Evolutionary conservation across 2,797 vertebrate genomes (phyloP).

Genomic region (Rhinichthys osculus): DNA sequence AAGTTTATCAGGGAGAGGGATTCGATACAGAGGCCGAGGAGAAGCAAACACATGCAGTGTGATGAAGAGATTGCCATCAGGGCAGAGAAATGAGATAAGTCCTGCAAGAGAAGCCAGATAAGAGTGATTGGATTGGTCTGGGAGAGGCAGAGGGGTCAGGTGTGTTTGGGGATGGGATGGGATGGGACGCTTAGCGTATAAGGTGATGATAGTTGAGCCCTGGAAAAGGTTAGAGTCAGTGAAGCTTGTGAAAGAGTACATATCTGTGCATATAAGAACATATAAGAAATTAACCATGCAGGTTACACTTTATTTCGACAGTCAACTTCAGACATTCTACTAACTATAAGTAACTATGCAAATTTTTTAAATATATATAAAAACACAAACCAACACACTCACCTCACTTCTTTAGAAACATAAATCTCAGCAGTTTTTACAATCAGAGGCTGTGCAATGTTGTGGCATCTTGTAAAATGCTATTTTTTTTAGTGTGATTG

Average conservation of each 20-base stretch:
- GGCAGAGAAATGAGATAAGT: conserved; percentile 53
- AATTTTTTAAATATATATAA: too few relatives aligned
- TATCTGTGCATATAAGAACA: not conserved
- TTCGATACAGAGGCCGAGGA: conserved; percentile 44
- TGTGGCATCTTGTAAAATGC: not conserved
- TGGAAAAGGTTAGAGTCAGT: conserved; percentile 59
- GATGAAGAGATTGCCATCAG: conserved; percentile 59
- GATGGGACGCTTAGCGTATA: conserved; percentile 53
- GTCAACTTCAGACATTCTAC: not conserved
- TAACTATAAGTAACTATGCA: too few relatives aligned
- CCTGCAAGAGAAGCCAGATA: conserved; percentile 54
- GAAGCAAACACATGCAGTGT: conserved; percentile 49
- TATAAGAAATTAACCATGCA: not conserved
- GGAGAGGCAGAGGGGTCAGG: conserved; percentile 15
- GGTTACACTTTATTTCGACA: not conserved
- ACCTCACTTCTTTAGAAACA: too few relatives aligned
- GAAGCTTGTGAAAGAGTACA: not conserved
- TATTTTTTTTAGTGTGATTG: not conserved
- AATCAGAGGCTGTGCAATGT: not conserved
- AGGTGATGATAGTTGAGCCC: conserved; percentile 68
- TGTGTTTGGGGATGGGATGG: conserved; percentile 26
- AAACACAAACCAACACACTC: too few relatives aligned
- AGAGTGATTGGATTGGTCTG: conserved; percentile 65
- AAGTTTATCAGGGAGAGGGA: conserved; percentile 59
- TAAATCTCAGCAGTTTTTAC: too few relatives aligned